Percentiles rank a stretch among this genome's conserved stretches.
Conservation (phyloP, 2,888 invertebrate genomes). For the Heliconius sara region DNA sequence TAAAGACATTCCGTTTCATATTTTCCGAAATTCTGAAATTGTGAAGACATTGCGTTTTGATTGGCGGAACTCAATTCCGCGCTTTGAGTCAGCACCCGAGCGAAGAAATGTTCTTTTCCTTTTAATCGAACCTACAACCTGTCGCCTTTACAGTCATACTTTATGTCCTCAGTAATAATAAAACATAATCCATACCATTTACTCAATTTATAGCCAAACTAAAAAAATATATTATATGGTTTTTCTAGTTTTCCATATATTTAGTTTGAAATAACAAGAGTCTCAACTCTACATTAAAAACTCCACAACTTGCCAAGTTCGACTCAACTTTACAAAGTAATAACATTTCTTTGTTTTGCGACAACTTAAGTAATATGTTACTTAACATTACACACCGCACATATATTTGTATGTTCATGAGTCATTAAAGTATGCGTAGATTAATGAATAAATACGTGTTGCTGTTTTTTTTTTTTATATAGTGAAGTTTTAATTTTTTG, state of each 20-base stretch:
- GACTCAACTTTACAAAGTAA: conserved; percentile 39
- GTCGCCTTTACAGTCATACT: too few species aligned
- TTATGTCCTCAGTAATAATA: not conserved
- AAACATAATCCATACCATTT: too few species aligned
- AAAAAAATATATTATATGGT: too few species aligned
- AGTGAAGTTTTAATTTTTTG: not conserved
- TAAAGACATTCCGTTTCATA: too few species aligned
- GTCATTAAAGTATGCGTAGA: conserved; percentile 45
- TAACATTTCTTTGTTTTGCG: conserved; percentile 50
- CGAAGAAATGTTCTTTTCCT: too few species aligned
- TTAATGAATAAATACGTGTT: not conserved
- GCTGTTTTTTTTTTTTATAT: not conserved
- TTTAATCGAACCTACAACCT: too few species aligned
- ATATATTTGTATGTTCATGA: conserved; percentile 52
- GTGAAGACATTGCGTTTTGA: too few species aligned
- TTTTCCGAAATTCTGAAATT: too few species aligned
- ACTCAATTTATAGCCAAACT: not conserved
- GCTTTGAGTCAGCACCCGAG: too few species aligned
- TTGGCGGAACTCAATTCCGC: too few species aligned
- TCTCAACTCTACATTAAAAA: conserved; percentile 9
- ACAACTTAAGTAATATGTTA: conserved; percentile 50
- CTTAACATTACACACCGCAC: conserved; percentile 51
- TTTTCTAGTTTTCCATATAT: not conserved
- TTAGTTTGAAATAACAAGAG: not conserved
- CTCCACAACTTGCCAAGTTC: conserved; percentile 33